Evolutionary conservation across 1,140 invertebrate species (phyloP).

Genomic region (Macrosteles quadrilineatus): DNA sequence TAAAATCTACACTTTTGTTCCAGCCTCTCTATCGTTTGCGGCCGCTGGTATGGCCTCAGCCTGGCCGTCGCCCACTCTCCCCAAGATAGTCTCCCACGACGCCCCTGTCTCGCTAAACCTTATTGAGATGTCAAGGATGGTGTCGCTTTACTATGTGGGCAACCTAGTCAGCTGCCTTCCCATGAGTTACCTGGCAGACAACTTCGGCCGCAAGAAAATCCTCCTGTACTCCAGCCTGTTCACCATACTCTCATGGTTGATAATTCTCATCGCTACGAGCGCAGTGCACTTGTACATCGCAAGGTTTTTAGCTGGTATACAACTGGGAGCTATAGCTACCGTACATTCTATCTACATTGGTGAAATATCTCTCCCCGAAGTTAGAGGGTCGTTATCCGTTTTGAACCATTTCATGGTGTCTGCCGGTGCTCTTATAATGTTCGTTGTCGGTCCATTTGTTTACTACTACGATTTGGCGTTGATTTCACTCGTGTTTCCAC

Average conservation of each 20-base stretch:
- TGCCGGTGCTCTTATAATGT: conserved; percentile 74
- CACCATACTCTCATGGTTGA: conserved; percentile 31
- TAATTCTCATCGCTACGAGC: conserved; percentile 29
- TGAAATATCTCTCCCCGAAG: conserved; percentile 65
- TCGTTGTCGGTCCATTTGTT: conserved; percentile 66
- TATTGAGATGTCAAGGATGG: conserved; percentile 34
- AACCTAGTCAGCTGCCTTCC: conserved; percentile 38
- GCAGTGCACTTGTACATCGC: conserved; percentile 55
- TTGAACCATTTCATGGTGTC: conserved; percentile 69
- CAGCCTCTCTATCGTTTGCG: conserved; percentile 10
- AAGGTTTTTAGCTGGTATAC: conserved; percentile 59
- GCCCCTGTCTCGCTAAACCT: conserved; percentile 25
- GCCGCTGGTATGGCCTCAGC: conserved; percentile 61
- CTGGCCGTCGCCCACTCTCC: conserved; percentile 74
- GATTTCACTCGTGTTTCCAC: conserved; percentile 59
- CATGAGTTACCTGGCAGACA: conserved; percentile 63
- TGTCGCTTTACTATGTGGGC: conserved; percentile 36
- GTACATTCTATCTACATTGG: conserved; percentile 59
- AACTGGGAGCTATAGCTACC: conserved; percentile 56
- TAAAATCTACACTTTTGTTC: not conserved
- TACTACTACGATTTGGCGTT: conserved; percentile 67
- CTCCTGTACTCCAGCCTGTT: conserved; percentile 63
- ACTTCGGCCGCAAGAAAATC: conserved; percentile 68
- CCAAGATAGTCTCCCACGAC: conserved; percentile 53
- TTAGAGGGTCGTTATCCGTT: conserved; percentile 63